A percentile compares a stretch with the other conserved stretches of the same genome.
These are phyloP conservation scores for Siderastrea siderea DNA, from an alignment of 92 coral and sea anemone species.

Conservation along the genomic window DNA sequence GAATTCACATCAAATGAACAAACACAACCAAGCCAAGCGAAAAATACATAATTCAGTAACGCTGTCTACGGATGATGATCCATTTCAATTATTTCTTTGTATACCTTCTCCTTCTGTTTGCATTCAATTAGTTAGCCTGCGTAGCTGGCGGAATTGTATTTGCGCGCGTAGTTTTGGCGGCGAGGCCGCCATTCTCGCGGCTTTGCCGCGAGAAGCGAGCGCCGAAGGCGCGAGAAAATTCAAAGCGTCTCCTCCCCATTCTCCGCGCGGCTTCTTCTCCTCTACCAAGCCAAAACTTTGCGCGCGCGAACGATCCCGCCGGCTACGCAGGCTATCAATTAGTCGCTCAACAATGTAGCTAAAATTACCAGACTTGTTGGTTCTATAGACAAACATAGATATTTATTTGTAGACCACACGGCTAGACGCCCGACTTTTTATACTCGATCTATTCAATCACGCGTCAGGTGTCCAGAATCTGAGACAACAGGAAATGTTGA, in stretches of 20 bases:
- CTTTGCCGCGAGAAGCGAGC: no score
- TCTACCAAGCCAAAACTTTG: no score
- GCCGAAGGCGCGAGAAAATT: no score
- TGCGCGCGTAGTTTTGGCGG: no score
- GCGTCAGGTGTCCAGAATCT: neutral
- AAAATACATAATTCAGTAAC: neutral
- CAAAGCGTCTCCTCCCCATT: no score
- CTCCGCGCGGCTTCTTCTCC: no score
- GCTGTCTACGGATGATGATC: neutral
- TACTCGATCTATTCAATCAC: neutral
- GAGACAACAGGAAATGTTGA: no score
- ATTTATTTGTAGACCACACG: neutral
- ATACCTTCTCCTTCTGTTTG: neutral
- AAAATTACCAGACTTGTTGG: neutral
- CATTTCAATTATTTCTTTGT: slow-evolving; percentile 3
- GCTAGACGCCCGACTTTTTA: neutral
- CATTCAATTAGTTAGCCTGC: slow-evolving; percentile 8
- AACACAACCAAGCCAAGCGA: neutral
- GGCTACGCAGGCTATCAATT: no score
- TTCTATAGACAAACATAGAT: neutral
- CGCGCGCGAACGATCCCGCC: no score
- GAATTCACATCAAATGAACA: neutral
- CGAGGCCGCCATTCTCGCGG: no score
- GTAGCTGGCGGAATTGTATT: no score
- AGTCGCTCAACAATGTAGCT: neutral